A percentile compares a stretch with the other conserved stretches of the same genome.
Evolutionary conservation across 2,113 vertebrate species (phyloP).

Genomic region (Salvelinus sp.): DNA sequence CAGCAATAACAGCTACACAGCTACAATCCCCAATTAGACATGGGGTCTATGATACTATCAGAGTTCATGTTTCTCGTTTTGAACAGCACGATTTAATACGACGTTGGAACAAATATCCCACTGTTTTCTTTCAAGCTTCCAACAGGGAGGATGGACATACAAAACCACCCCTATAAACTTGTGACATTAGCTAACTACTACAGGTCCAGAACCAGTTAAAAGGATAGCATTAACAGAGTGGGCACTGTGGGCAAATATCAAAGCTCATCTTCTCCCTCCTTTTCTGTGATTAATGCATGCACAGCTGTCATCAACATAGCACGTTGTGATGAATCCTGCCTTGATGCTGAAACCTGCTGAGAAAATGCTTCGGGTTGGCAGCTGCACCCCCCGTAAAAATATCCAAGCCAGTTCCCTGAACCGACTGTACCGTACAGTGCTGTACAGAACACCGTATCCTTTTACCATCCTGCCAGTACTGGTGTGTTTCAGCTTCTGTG

Average conservation of each 20-base stretch:
- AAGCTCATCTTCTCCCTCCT: not conserved
- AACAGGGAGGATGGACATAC: not conserved
- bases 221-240: not conserved
- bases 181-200: not conserved
- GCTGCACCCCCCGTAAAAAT: no score
- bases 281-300: constrained; percentile 1
- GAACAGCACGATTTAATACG: not conserved
- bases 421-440: no score
- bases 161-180: not conserved
- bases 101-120: not conserved
- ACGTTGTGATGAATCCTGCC: not conserved
- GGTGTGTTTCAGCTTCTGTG: not conserved
- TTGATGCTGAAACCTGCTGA: not conserved
- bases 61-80: not conserved
- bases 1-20: constrained; percentile 10
- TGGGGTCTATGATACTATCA: not conserved
- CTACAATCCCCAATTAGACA: not conserved
- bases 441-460: no score
- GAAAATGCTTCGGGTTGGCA: not conserved
- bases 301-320: not conserved
- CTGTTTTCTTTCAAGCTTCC: not conserved
- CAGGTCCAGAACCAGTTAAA: not conserved
- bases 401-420: no score
- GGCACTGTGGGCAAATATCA: not conserved
- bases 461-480: not conserved